phyloP scores from a whole-genome alignment of 2,888 invertebrate species.

The Scelioninae gen. 2 region DNA sequence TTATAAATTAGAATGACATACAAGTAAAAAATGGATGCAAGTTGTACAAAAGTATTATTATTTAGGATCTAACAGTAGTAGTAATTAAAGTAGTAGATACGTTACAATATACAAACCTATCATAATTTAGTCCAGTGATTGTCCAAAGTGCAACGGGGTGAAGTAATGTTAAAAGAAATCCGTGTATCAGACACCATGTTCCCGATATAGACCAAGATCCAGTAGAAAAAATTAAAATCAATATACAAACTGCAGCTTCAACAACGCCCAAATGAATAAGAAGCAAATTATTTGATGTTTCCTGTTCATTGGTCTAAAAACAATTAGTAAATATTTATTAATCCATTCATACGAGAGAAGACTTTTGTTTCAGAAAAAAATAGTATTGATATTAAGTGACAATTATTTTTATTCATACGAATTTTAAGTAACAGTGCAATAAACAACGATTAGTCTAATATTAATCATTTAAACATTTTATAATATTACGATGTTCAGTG shows the following conservation, averaged over 20 bases:
- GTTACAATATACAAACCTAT: constrained; percentile 73
- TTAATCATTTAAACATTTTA: too few relatives aligned
- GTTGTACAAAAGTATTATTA: too few relatives aligned
- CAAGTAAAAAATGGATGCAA: too few relatives aligned
- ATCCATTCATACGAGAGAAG: too few relatives aligned
- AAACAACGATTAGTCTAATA: too few relatives aligned
- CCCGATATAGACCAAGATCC: constrained; percentile 77
- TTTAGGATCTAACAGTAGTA: too few relatives aligned
- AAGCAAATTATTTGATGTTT: constrained; percentile 82
- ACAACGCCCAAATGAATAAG: constrained; percentile 84
- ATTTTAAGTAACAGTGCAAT: too few relatives aligned
- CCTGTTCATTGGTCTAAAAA: constrained; percentile 69
- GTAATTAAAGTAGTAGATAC: background rate
- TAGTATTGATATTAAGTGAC: too few relatives aligned
- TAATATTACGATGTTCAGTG: too few relatives aligned
- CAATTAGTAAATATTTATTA: background rate
- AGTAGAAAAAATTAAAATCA: constrained; percentile 79
- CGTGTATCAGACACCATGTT: constrained; percentile 80
- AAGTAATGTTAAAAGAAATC: constrained; percentile 82
- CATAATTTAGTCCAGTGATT: constrained; percentile 86
- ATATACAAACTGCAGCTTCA: constrained; percentile 81
- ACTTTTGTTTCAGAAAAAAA: background rate
- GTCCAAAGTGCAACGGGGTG: constrained; percentile 88
- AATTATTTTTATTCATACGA: too few relatives aligned
- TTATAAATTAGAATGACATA: too few relatives aligned